Evolutionary conservation across 2,113 vertebrate genomes (phyloP).

Genomic region (Trinectes maculatus): DNA sequence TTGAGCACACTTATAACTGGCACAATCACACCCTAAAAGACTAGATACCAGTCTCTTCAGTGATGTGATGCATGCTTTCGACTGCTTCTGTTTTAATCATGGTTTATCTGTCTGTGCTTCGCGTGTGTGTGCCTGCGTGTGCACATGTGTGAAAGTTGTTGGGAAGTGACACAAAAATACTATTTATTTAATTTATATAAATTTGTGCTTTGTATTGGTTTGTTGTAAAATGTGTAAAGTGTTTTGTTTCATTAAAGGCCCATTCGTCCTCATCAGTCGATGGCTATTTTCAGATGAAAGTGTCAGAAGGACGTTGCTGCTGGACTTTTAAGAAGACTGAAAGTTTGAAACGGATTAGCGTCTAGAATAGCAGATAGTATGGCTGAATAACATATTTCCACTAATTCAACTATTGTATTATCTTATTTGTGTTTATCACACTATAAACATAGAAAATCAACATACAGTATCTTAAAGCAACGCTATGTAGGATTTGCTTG

Average conservation of each 20-base stretch:
- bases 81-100: not conserved
- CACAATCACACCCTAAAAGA: not conserved
- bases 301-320: not conserved
- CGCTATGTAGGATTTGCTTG: no score
- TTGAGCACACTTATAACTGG: no score
- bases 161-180: not conserved
- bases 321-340: not conserved
- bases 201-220: slow-evolving; percentile 34
- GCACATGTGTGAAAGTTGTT: not conserved
- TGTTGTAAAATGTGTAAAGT: slow-evolving; percentile 44
- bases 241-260: slow-evolving; percentile 61
- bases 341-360: no score
- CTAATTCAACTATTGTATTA: not conserved
- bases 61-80: slow-evolving; percentile 48
- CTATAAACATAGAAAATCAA: not conserved
- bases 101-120: not conserved
- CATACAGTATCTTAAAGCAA: no score
- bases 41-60: slow-evolving; percentile 11
- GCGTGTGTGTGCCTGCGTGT: slow-evolving; percentile 1
- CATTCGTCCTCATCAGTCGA: slow-evolving; percentile 5
- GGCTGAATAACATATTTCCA: not conserved
- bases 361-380: not conserved
- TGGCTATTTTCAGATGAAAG: not conserved
- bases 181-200: slow-evolving; percentile 18
- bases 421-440: not conserved